These are phyloP conservation scores for Typhlichthys eigenmanni DNA, from an alignment of 2,797 vertebrate genomes.

Conservation along the genomic window DNA sequence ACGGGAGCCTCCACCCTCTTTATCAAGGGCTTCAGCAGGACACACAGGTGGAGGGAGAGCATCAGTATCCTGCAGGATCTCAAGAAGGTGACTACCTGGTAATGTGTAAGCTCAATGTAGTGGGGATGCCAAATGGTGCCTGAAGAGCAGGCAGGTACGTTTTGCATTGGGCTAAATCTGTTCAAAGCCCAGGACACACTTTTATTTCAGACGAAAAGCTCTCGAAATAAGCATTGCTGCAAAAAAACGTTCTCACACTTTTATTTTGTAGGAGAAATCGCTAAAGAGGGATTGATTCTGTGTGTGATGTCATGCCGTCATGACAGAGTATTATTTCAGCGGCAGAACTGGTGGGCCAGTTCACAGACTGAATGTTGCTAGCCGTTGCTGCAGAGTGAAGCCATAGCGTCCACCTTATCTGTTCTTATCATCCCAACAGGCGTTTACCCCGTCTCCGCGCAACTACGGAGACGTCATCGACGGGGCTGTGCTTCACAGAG, in stretches of 20 bases:
- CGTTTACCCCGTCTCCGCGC: constrained; percentile 72
- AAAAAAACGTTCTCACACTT: too few relatives aligned
- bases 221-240: too few relatives aligned
- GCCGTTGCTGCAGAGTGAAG: background rate
- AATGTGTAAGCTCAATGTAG: background rate
- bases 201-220: too few relatives aligned
- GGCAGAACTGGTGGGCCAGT: too few relatives aligned
- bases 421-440: constrained; percentile 37
- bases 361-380: too few relatives aligned
- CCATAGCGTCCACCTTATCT: background rate
- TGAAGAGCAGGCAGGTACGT: background rate
- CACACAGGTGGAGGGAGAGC: constrained; percentile 83
- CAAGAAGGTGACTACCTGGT: constrained; percentile 67
- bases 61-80: constrained; percentile 80
- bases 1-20: constrained; percentile 82
- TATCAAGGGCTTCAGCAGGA: constrained; percentile 82
- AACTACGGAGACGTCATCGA: constrained; percentile 84
- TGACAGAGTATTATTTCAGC: too few relatives aligned
- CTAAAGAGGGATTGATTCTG: too few relatives aligned
- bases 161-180: too few relatives aligned
- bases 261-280: too few relatives aligned
- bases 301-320: too few relatives aligned
- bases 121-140: background rate
- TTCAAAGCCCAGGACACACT: too few relatives aligned
- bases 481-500: constrained; percentile 79